These are phyloP conservation scores for Microcaecilia unicolor DNA, from an alignment of 2,797 vertebrate genomes.

Conservation along the genomic window DNA sequence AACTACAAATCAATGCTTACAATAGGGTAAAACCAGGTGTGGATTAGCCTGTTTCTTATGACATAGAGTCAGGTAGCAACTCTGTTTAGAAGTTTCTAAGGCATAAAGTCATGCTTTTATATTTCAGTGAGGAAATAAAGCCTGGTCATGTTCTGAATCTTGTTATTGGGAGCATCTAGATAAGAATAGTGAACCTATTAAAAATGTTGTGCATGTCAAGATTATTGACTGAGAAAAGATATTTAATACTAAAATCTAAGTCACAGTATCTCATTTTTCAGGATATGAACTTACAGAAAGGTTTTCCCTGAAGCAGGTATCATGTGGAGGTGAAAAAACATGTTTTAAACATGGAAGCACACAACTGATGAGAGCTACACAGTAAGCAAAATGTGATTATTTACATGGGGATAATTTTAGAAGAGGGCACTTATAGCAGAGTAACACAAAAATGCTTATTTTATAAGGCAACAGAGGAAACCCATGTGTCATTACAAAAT, in stretches of 20 bases:
- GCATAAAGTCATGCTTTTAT: conserved; percentile 2
- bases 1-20: too few species aligned
- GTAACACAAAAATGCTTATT: too few species aligned
- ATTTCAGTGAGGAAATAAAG: conserved; percentile 6
- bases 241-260: conserved; percentile 3
- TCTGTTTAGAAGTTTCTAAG: not conserved
- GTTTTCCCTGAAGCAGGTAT: conserved; percentile 76
- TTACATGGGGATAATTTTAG: conserved; percentile 2
- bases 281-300: conserved; percentile 86
- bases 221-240: conserved; percentile 2
- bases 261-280: conserved; percentile 37
- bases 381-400: conserved; percentile 61
- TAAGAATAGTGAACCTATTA: not conserved
- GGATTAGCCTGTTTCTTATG: too few species aligned
- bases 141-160: conserved; percentile 12
- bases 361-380: conserved; percentile 77
- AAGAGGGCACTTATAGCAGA: too few species aligned
- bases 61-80: too few species aligned
- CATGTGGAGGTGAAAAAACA: conserved; percentile 63
- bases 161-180: not conserved
- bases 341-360: conserved; percentile 81
- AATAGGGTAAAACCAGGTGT: too few species aligned
- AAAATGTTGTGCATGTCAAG: conserved; percentile 1
- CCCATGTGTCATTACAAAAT: too few species aligned
- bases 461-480: too few species aligned